Conservation (phyloP, 1,140 invertebrate species). For the Xylocopa sonorina region DNA sequence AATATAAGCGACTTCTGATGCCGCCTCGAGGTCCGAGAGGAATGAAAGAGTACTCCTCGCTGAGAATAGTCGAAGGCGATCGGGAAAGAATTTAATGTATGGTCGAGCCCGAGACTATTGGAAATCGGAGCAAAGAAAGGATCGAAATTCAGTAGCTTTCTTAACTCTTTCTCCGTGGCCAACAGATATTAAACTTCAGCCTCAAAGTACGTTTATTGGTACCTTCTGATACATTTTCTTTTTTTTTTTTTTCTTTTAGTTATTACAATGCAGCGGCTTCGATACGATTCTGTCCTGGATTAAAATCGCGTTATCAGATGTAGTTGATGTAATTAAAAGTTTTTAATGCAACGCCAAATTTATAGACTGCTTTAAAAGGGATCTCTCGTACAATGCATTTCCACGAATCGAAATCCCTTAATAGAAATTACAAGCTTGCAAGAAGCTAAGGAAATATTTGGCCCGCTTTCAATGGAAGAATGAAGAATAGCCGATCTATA, state of each 20-base stretch:
- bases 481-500: background rate
- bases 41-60: background rate
- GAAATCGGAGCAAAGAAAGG: background rate
- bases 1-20: slow-evolving; percentile 27
- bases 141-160: slow-evolving; percentile 6
- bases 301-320: too few relatives aligned
- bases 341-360: too few relatives aligned
- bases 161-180: background rate
- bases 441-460: background rate
- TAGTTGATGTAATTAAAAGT: too few relatives aligned
- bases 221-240: too few relatives aligned
- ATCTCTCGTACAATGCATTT: too few relatives aligned
- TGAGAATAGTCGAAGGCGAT: background rate
- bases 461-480: background rate
- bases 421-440: background rate
- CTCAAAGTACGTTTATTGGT: background rate
- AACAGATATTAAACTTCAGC: background rate
- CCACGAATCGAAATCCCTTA: too few relatives aligned
- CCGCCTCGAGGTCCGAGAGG: background rate
- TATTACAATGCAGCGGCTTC: background rate
- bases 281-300: too few relatives aligned
- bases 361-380: too few relatives aligned
- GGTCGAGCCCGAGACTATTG: background rate
- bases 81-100: slow-evolving; percentile 1
- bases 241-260: background rate